Evolutionary conservation across 2,888 invertebrate species (phyloP), one percentile per base, ranked within the genome.

Genomic region (Sthenelais limicola): DNA sequence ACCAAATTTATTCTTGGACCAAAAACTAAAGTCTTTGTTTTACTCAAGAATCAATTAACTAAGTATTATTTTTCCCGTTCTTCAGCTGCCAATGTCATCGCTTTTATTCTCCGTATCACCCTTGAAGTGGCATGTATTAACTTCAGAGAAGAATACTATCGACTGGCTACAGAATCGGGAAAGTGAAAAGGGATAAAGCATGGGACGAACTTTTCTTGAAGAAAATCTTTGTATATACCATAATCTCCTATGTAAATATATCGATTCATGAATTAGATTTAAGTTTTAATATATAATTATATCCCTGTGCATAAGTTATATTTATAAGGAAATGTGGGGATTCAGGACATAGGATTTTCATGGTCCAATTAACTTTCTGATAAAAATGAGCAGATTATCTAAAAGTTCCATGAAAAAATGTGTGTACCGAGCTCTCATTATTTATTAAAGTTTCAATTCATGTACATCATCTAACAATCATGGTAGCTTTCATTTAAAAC

Each of bases 141-240:
- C n/a, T 70, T 52, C 28, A 30, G 70, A 43, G 28, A 38, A 35
- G 70, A 70, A 38, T 43, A 56, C n/a, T 70, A 70, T 38, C 26
- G 35, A 38, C 38, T 56, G 2, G 32, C 21, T 7, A 48, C 30
- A 7, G 32, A 48, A 26, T 67, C 48, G 12, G 32, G 48, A n/a
- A 30, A 48, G 32, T 67, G 24, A 67, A 12, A 1, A 48, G 5
- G n/a, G n/a, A n/a, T n/a, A n/a, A n/a, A n/a, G n/a, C n/a, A n/a
- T n/a, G n/a, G n/a, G n/a, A n/a, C n/a, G n/a, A n/a, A n/a, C n/a
- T n/a, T n/a, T n/a, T n/a, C n/a, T n/a, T n/a, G n/a, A n/a, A n/a
- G n/a, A n/a, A n/a, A n/a, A n/a, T n/a, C n/a, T n/a, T n/a, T n/a
- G n/a, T n/a, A n/a, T n/a, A n/a, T n/a, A n/a, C n/a, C n/a, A n/a